Evolutionary conservation across 2,797 vertebrate species (phyloP).

Genomic region (Trachurus trachurus): DNA sequence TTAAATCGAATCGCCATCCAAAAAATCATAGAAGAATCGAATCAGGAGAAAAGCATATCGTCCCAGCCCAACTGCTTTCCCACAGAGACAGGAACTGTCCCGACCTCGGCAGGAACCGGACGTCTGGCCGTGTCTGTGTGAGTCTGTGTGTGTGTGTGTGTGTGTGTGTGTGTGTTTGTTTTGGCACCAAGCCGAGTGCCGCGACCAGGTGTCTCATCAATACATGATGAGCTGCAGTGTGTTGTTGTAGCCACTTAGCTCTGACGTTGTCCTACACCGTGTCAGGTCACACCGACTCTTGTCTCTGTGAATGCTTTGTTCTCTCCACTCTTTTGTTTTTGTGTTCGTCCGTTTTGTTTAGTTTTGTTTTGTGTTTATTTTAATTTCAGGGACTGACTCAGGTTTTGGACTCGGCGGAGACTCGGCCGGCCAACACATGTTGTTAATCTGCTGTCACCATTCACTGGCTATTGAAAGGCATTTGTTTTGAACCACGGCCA

Average conservation of each 20-base stretch:
- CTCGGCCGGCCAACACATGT: neutral
- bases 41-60: too few relatives aligned
- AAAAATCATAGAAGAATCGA: too few relatives aligned
- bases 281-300: neutral
- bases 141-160: neutral
- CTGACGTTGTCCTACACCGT: neutral
- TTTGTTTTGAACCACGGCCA: neutral
- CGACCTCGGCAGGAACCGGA: too few relatives aligned
- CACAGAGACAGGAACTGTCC: too few relatives aligned
- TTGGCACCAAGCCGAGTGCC: neutral
- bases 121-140: too few relatives aligned
- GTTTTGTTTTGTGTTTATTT: neutral
- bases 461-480: neutral
- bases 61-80: too few relatives aligned
- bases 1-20: too few relatives aligned
- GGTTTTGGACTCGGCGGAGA: neutral
- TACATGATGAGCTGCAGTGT: neutral
- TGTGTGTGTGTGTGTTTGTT: neutral
- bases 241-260: neutral
- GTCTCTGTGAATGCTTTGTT: neutral
- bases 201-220: constrained; percentile 9
- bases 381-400: neutral
- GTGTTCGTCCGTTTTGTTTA: neutral
- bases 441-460: neutral
- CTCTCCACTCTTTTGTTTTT: too few relatives aligned